Percentiles rank a stretch among this genome's conserved stretches.
These are phyloP conservation scores for Plutella xylostella DNA, from an alignment of 2,888 invertebrate genomes.

Conservation along the genomic window DNA sequence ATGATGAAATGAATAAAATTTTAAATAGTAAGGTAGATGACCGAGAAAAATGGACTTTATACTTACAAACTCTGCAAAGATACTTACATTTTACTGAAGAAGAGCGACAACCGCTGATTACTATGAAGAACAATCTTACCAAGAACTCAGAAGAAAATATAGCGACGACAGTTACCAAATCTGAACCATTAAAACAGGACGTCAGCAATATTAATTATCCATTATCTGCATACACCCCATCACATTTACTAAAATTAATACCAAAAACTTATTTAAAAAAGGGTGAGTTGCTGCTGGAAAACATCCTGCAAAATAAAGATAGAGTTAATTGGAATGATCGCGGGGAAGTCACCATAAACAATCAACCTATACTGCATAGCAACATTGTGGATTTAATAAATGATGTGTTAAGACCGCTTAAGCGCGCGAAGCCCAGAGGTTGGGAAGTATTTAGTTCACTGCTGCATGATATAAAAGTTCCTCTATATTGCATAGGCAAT, in stretches of 20 bases:
- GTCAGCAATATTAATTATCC: too few species aligned
- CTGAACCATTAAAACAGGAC: too few species aligned
- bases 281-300: conserved; percentile 17
- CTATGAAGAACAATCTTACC: conserved; percentile 9
- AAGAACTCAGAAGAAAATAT: neutral
- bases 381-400: conserved; percentile 25
- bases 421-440: conserved; percentile 21
- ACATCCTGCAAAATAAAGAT: conserved; percentile 10
- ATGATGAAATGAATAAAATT: conserved; percentile 19
- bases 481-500: conserved; percentile 22
- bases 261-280: conserved; percentile 19
- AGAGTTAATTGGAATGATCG: conserved; percentile 18
- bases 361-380: conserved; percentile 17
- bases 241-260: conserved; percentile 11
- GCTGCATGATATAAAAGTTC: conserved; percentile 20
- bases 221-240: too few species aligned
- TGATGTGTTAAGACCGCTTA: conserved; percentile 22
- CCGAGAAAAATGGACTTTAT: conserved; percentile 19
- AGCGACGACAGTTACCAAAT: too few species aligned
- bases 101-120: conserved; percentile 17
- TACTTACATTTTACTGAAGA: conserved; percentile 19
- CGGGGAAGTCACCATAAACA: conserved; percentile 20
- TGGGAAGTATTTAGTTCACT: conserved; percentile 21
- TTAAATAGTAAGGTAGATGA: conserved; percentile 18
- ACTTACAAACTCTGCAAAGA: conserved; percentile 21